Conservation (phyloP, 2,113 vertebrate species). For the Eclectus roratus region DNA sequence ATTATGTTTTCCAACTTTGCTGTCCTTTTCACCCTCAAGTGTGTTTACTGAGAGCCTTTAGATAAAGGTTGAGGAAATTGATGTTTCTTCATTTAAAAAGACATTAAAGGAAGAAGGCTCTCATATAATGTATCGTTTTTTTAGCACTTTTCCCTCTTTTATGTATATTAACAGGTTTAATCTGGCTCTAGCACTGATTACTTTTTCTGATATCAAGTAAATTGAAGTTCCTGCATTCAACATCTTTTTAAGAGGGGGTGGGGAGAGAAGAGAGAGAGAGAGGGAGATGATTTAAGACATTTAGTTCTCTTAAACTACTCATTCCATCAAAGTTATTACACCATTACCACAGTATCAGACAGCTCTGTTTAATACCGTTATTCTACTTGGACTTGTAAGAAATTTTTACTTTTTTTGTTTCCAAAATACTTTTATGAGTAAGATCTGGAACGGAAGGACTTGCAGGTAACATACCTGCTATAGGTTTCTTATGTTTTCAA, state of each 20-base stretch:
- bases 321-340: background rate
- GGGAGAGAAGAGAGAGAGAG: accelerated
- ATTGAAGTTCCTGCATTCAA: background rate
- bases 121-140: background rate
- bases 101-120: background rate
- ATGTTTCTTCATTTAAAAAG: background rate
- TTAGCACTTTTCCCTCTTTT: background rate
- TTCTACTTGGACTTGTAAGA: background rate
- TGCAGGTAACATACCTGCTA: background rate
- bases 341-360: background rate
- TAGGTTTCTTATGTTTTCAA: background rate
- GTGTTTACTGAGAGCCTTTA: background rate
- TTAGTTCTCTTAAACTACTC: background rate
- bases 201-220: background rate
- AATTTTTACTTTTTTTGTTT: background rate
- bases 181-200: background rate
- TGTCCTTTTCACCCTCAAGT: background rate
- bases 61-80: background rate
- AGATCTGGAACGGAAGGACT: background rate
- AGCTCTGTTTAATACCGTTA: background rate
- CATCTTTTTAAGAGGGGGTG: background rate
- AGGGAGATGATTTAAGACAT: background rate
- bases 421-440: background rate
- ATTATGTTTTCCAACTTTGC: background rate
- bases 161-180: background rate